These are phyloP conservation scores for Drosophila mulleri DNA, from an alignment of 2,888 invertebrate species.

Conservation along the genomic window DNA sequence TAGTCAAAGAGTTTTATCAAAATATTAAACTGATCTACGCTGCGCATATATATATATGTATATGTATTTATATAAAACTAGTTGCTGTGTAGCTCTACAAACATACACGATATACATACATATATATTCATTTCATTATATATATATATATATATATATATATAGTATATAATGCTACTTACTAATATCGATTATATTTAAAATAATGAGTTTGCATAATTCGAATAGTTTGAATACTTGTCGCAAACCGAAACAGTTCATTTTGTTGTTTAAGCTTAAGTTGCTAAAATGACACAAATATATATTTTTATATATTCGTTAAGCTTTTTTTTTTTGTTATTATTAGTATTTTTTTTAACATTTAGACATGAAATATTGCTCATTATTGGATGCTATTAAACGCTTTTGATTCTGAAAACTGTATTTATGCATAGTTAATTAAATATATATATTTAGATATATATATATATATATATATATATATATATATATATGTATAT, in stretches of 20 bases:
- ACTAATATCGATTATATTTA: constrained; percentile 54
- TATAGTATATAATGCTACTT: constrained; percentile 55
- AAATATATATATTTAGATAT: constrained; percentile 2
- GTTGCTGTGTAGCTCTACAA: constrained; percentile 40
- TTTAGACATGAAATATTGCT: constrained; percentile 79
- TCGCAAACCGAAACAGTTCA: constrained; percentile 44
- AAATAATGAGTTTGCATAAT: constrained; percentile 68
- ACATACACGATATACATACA: constrained; percentile 27
- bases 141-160: constrained; percentile 13
- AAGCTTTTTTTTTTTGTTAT: constrained; percentile 16
- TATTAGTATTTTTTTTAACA: constrained; percentile 53
- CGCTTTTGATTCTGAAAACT: constrained; percentile 70
- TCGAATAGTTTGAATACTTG: constrained; percentile 59
- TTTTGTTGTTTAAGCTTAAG: constrained; percentile 46
- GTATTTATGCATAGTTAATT: constrained; percentile 35
- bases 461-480: constrained; percentile 22
- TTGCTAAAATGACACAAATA: constrained; percentile 69
- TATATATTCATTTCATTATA: constrained; percentile 16
- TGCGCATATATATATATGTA: constrained; percentile 15
- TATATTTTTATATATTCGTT: constrained; percentile 39
- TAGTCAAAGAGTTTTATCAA: constrained; percentile 24
- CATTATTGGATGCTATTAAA: constrained; percentile 67
- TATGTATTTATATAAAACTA: constrained; percentile 33
- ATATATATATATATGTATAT: background rate
- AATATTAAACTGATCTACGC: constrained; percentile 26